Evolutionary conservation across 2,888 invertebrate genomes (phyloP), one percentile per base, ranked within the genome.

Genomic region (Drosophila peninsularis): DNA sequence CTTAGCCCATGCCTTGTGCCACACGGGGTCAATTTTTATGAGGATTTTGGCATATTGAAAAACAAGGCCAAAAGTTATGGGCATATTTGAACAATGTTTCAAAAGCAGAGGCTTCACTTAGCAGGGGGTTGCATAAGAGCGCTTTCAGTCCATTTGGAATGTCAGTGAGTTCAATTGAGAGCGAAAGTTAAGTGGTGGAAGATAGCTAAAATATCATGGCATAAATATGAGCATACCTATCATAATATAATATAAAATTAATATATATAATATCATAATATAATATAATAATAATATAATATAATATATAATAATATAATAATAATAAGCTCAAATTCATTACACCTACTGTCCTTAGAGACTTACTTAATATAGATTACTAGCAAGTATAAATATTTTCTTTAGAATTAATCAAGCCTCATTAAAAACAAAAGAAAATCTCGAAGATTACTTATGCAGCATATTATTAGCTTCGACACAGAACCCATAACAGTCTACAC

Each of bases 31-130:
- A 83, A 83, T 86, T 83, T 83, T 85, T 83, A 83, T 77, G 86
- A 86, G 80, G 76, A 70, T 83, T 83, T 82, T 74, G 86, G 80
- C 83, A 76, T 85, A 83, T 83, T 82, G 86, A 72, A 86, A 85
- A 83, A 83, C 80, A 80, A 78, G 86, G 78, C 78, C 78, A 82
- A 80, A 83, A 83, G 83, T 85, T 86, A 83, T 86, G 75, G 74
- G 65, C 70, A 85, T 80, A 83, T 80, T 86, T 83, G 66, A 68
- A 68, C 78, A 78, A 78, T 78, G 80, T 75, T 70, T 36, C 36
- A 49, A 49, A 69, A 55, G 61, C 76, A 77, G 77, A 61, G 76
- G 65, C 65, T 61, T 44, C 55, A 55, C 42, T 50, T 19, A 14
- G 32, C 0, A 3, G 34, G 34, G 47, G 49, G 34, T 13, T 3